Percentiles rank a stretch among this genome's conserved stretches.
Evolutionary conservation across 1,140 invertebrate species (phyloP).

Genomic region (Cylas formicarius): DNA sequence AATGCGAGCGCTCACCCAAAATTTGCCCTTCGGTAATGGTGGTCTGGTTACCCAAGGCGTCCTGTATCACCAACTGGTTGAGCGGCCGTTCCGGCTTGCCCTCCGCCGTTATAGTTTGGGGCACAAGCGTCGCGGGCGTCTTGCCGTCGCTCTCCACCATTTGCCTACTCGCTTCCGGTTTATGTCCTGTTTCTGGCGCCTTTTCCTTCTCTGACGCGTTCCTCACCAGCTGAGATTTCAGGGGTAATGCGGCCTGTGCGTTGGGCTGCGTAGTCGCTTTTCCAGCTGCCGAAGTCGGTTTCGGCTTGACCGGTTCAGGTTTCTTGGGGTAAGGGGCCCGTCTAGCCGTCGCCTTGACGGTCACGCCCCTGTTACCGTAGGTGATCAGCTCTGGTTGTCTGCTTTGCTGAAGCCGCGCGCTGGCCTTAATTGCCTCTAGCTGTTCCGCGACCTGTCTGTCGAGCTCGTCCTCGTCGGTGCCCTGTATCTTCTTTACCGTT

Average conservation of each 20-base stretch:
- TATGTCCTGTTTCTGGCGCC: neutral
- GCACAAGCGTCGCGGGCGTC: constrained; percentile 34
- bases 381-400: neutral
- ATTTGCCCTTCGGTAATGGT: constrained; percentile 53
- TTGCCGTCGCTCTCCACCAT: constrained; percentile 1
- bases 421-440: constrained; percentile 37
- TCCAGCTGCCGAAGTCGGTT: constrained; percentile 6
- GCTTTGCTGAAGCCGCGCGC: constrained; percentile 18
- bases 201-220: neutral
- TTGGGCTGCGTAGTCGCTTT: constrained; percentile 6
- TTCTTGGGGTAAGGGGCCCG: constrained; percentile 9
- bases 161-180: neutral
- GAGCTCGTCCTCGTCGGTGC: constrained; percentile 25
- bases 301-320: constrained; percentile 19
- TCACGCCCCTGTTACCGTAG: neutral
- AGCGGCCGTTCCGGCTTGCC: constrained; percentile 34
- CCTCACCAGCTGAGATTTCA: neutral
- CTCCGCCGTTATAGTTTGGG: constrained; percentile 20
- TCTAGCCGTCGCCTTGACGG: neutral
- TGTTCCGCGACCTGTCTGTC: constrained; percentile 39
- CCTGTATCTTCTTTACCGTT: constrained; percentile 23
- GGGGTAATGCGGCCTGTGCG: constrained; percentile 6
- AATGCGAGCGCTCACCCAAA: constrained; percentile 39
- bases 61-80: constrained; percentile 39
- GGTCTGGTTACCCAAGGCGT: constrained; percentile 38